Evolutionary conservation across 2,113 vertebrate species (phyloP), one percentile per base, ranked within the genome.

Genomic region (Ranitomeya imitator): DNA sequence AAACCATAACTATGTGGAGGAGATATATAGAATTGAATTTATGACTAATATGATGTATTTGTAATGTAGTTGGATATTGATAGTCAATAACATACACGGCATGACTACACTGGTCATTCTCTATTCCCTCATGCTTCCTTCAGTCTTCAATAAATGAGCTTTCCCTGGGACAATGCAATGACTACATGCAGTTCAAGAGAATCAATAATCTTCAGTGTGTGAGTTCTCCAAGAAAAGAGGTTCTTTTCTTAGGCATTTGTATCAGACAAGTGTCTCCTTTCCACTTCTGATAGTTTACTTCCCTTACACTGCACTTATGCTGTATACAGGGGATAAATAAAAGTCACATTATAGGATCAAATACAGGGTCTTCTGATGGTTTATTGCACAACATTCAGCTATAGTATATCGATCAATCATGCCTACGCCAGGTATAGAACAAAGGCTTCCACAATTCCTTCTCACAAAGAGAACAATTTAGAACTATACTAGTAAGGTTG

Each of bases 41-140:
- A 51, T 76, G 73, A 52, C 73, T 76, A 76, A 76, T 76, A 76
- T 76, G 45, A 76, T 76, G 45, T 52, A 76, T 51, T 76, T 76
- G 73, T 76, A 76, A 52, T 76, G 73, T 21, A 52, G 37, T 52
- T 76, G 73, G 73, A 76, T 76, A 76, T 76, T 76, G 73, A 76
- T 76, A 76, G 73, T 76, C 73, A 76, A 76, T 76, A 76, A 76
- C 73, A 76, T 74, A 51, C 73, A 12, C 73, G 19, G 73, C 73
- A 76, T 76, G 73, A 76, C 73, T 52, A 51, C 45, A 52, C 73
- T 76, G 45, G 73, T 21, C 45, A 45, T 52, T 51, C 71, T 74
- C 71, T 18, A 74, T 74, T 21, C 73, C 73, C 37, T 76, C 18
- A 51, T 52, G 73, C 52, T 76, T 76, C 73, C 21, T 74, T 51